phyloP scores from a whole-genome alignment of 2,888 invertebrate species.

The Chelonus formosanus region DNA sequence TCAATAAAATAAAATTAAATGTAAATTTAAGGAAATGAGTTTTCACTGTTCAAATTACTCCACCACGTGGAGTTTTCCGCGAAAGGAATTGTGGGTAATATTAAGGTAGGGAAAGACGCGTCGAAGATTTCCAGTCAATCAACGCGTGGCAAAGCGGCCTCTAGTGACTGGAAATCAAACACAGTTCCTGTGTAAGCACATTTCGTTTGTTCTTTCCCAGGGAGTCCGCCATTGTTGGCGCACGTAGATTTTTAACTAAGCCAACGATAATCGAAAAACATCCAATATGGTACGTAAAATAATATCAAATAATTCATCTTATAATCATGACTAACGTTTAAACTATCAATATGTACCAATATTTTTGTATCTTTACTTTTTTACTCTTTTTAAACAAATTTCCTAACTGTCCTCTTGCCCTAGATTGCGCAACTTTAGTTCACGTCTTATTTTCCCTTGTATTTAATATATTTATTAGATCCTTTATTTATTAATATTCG shows the following conservation, averaged over 20 bases:
- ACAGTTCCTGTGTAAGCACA: slow-evolving; percentile 39
- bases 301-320: slow-evolving; percentile 23
- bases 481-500: too few species aligned
- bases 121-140: slow-evolving; percentile 20
- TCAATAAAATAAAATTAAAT: too few species aligned
- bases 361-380: slow-evolving; percentile 48
- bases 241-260: slow-evolving; percentile 77
- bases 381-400: slow-evolving; percentile 39
- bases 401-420: slow-evolving; percentile 50
- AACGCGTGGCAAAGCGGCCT: slow-evolving; percentile 45
- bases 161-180: slow-evolving; percentile 40
- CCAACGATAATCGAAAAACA: slow-evolving; percentile 81
- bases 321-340: neutral
- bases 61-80: too few species aligned
- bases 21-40: too few species aligned
- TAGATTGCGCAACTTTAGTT: slow-evolving; percentile 60
- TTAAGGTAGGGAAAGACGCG: neutral
- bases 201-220: slow-evolving; percentile 73
- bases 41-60: too few species aligned
- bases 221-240: slow-evolving; percentile 90
- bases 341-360: slow-evolving; percentile 33
- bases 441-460: slow-evolving; percentile 26
- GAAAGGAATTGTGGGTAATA: neutral
- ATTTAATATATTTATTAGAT: neutral
- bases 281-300: slow-evolving; percentile 80